Percentiles rank a stretch among this genome's conserved stretches.
Evolutionary conservation across 2,113 vertebrate genomes (phyloP).

Genomic region (Corythornis cristatus): DNA sequence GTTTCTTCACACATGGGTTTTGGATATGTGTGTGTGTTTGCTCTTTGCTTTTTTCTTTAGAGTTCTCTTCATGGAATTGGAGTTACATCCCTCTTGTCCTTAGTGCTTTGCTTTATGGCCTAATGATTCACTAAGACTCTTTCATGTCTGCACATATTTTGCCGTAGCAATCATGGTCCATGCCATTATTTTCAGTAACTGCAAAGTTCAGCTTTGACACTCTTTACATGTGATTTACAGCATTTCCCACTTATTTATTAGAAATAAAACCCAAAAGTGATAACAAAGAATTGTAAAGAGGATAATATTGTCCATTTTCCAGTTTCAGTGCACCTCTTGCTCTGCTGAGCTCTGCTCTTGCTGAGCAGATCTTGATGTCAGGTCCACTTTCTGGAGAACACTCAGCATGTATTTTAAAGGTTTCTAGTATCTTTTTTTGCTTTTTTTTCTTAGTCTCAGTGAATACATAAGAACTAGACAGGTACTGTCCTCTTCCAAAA

Average conservation of each 20-base stretch:
- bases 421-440: neutral
- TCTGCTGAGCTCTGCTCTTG: neutral
- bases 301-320: neutral
- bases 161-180: neutral
- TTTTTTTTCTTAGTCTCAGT: neutral
- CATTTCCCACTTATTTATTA: neutral
- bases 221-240: neutral
- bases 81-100: neutral
- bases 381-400: neutral
- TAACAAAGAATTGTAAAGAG: neutral
- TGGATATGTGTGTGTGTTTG: no score
- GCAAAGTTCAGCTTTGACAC: neutral
- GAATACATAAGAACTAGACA: neutral
- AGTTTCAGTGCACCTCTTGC: neutral
- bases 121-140: neutral
- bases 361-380: neutral
- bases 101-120: neutral
- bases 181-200: neutral
- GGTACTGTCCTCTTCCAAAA: neutral
- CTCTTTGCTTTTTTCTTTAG: neutral
- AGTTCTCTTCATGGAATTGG: neutral
- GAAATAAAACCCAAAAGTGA: neutral
- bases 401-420: neutral
- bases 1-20: neutral
- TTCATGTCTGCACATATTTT: fast-evolving